These are phyloP conservation scores for Sarcophaga variegata DNA, from an alignment of 2,888 invertebrate species.

Conservation along the genomic window DNA sequence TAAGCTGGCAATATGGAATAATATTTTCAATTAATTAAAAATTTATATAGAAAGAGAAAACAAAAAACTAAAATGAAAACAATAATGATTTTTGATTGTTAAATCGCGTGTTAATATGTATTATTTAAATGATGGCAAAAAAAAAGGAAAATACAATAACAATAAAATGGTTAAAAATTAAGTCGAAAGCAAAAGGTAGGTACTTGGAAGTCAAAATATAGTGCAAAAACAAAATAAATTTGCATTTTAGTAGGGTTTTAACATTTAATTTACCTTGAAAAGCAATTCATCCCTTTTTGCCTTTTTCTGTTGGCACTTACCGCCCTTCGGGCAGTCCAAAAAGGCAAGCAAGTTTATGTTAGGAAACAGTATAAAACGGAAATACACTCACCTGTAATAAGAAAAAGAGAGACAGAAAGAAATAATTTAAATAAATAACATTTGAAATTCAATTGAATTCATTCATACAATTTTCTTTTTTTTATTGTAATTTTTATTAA, in stretches of 20 bases:
- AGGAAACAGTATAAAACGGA: background rate
- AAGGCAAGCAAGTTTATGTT: background rate
- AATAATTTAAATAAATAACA: conserved; percentile 37
- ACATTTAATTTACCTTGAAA: conserved; percentile 55
- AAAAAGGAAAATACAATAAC: background rate
- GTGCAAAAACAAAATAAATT: conserved; percentile 52
- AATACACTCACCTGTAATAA: conserved; percentile 57
- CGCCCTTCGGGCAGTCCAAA: background rate
- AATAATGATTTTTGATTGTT: conserved; percentile 57
- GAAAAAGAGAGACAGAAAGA: conserved; percentile 1
- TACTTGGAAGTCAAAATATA: conserved; percentile 11
- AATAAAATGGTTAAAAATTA: background rate
- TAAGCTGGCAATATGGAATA: background rate
- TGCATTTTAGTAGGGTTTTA: conserved; percentile 58
- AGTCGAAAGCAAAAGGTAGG: background rate
- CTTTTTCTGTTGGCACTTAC: background rate
- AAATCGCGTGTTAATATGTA: conserved; percentile 59
- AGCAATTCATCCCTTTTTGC: conserved; percentile 38
- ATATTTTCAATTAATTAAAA: conserved; percentile 56
- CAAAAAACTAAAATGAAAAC: conserved; percentile 2
- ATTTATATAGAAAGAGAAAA: conserved; percentile 3
- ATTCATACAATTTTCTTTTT: background rate
- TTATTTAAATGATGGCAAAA: background rate
- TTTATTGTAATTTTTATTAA: conserved; percentile 7
- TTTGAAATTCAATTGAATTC: conserved; percentile 53